Percentiles rank a stretch among this genome's conserved stretches.
Conservation (phyloP, 1,140 invertebrate genomes). For the Amyelois transitella region DNA sequence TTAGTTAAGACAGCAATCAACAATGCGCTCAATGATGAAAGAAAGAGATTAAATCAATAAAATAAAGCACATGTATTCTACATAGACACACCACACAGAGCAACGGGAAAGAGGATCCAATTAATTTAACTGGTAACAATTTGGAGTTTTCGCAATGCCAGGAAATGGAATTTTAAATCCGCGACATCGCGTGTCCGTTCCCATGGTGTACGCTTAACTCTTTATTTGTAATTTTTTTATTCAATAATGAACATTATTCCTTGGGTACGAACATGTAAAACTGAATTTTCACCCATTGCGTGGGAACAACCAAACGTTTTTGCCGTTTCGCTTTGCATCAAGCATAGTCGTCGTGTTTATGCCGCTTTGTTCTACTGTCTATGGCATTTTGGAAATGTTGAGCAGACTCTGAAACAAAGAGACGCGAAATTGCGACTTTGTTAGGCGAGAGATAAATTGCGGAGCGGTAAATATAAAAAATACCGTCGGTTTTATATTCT, state of each 20-base stretch:
- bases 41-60: not conserved
- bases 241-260: constrained; percentile 4
- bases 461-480: not conserved
- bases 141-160: constrained; percentile 41
- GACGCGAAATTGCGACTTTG: not conserved
- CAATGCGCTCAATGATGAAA: no score
- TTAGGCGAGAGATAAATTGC: not conserved
- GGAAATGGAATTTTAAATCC: constrained; percentile 62
- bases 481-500: not conserved
- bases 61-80: not conserved
- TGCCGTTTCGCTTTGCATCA: constrained; percentile 12
- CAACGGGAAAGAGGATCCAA: not conserved
- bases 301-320: constrained; percentile 36
- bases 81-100: not conserved
- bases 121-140: constrained; percentile 29
- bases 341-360: constrained; percentile 9
- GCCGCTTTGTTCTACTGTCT: constrained; percentile 8
- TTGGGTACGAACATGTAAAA: not conserved
- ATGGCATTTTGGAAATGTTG: not conserved
- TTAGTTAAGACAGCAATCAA: no score
- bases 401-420: not conserved
- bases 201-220: constrained; percentile 9
- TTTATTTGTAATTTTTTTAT: not conserved
- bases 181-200: constrained; percentile 22
- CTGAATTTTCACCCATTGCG: constrained; percentile 9